These are phyloP conservation scores for Dipus sagitta DNA, from an alignment of 2,797 vertebrate genomes.

Conservation along the genomic window DNA sequence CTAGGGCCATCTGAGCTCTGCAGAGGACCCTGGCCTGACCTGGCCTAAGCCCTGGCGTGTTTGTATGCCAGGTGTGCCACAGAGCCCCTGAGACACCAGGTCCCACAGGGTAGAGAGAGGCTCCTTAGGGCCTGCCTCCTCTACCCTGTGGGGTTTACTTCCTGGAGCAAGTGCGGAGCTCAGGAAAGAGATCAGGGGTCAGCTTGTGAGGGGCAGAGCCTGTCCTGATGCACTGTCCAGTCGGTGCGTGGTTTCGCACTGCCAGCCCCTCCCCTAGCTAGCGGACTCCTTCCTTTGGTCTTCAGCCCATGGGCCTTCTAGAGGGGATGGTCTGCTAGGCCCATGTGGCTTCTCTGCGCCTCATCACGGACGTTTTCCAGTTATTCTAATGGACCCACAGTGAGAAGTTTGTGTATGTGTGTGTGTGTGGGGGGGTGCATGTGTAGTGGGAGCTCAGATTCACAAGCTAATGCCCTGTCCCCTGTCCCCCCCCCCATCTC, in stretches of 20 bases:
- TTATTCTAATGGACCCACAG: neutral
- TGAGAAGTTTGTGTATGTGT: neutral
- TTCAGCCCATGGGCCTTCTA: neutral
- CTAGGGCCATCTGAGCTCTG: neutral
- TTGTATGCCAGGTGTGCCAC: neutral
- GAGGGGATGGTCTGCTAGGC: neutral
- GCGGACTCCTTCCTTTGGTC: neutral
- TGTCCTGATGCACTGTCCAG: too few species aligned
- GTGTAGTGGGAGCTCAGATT: neutral
- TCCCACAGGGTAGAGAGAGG: neutral
- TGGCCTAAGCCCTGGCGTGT: neutral
- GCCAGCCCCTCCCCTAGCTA: neutral
- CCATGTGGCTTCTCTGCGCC: too few species aligned
- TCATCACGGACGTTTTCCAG: neutral
- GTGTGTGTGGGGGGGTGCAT: too few species aligned
- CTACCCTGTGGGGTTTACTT: accelerated
- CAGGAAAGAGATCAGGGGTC: too few species aligned
- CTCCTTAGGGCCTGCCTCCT: neutral
- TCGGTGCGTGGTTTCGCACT: neutral
- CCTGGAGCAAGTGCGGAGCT: accelerated
- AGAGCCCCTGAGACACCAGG: neutral
- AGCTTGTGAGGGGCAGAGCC: neutral
- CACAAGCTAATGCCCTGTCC: neutral
- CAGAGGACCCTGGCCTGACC: neutral
- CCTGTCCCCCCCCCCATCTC: neutral